Percentiles rank a stretch among this genome's conserved stretches.
Evolutionary conservation across 2,888 invertebrate species (phyloP).

Genomic region (Prosopocoilus inquinatus): DNA sequence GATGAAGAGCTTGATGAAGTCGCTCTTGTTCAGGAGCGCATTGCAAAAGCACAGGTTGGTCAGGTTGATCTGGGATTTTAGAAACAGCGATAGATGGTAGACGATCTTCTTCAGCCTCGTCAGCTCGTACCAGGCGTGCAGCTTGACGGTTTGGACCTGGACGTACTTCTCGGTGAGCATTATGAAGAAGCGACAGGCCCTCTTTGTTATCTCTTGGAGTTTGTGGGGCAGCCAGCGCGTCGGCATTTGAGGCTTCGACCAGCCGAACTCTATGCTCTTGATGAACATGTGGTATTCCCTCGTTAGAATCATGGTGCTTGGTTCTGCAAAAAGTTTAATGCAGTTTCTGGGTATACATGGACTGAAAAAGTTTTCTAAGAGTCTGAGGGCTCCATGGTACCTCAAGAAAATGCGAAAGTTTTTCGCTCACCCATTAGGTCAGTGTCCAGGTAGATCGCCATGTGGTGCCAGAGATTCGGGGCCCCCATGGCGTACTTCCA

Average conservation of each 20-base stretch:
- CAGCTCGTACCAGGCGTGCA: constrained; percentile 53
- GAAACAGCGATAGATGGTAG: constrained; percentile 41
- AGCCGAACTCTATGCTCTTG: constrained; percentile 51
- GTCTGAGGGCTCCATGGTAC: neutral
- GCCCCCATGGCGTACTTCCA: constrained; percentile 40
- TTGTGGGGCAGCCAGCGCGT: constrained; percentile 46
- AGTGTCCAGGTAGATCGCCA: constrained; percentile 40
- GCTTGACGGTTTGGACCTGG: constrained; percentile 48
- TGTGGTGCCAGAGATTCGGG: constrained; percentile 39
- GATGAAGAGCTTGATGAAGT: constrained; percentile 49
- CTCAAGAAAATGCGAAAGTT: neutral
- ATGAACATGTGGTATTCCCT: constrained; percentile 50
- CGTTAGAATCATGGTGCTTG: constrained; percentile 38
- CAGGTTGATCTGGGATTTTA: constrained; percentile 49
- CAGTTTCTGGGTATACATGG: too few relatives aligned
- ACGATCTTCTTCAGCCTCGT: constrained; percentile 47
- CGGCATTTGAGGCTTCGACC: constrained; percentile 49
- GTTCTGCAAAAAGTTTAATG: constrained; percentile 33
- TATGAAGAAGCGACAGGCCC: constrained; percentile 41
- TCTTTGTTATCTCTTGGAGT: constrained; percentile 46
- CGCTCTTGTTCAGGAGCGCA: constrained; percentile 49
- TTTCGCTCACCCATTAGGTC: constrained; percentile 39
- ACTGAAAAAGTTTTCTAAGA: too few relatives aligned
- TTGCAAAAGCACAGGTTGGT: constrained; percentile 49
- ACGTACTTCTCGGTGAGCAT: constrained; percentile 40